These are phyloP conservation scores for Pseudorhombus dupliciocellatus DNA, from an alignment of 2,113 vertebrate species.

Conservation along the genomic window DNA sequence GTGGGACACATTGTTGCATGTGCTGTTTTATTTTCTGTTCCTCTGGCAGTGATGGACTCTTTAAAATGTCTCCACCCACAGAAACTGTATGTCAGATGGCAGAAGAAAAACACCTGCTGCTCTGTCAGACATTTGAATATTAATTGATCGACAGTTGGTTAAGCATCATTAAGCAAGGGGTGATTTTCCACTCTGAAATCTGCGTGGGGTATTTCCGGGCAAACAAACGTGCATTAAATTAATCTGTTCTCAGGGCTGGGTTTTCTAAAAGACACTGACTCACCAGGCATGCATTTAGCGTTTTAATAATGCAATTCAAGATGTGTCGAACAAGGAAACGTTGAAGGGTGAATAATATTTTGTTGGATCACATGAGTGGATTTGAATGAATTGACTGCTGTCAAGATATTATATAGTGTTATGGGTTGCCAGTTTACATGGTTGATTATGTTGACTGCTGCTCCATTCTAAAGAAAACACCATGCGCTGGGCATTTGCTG, in stretches of 20 bases:
- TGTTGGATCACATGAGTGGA: background rate
- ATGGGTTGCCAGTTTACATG: background rate
- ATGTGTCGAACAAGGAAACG: slow-evolving; percentile 20
- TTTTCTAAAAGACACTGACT: slow-evolving; percentile 54
- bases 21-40: background rate
- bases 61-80: background rate
- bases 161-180: background rate
- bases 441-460: background rate
- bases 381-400: slow-evolving; percentile 6
- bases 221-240: slow-evolving; percentile 5
- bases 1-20: background rate
- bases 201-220: slow-evolving; percentile 36
- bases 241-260: slow-evolving; percentile 9
- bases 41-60: background rate
- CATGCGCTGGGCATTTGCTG: background rate
- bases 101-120: slow-evolving; percentile 10
- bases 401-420: background rate
- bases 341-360: slow-evolving; percentile 3
- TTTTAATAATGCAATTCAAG: slow-evolving; percentile 8
- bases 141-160: slow-evolving; percentile 10
- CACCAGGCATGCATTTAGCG: slow-evolving; percentile 14
- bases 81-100: background rate
- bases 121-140: slow-evolving; percentile 36
- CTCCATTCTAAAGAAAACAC: background rate
- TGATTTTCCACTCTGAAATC: slow-evolving; percentile 28